Evolutionary conservation across 2,888 invertebrate species (phyloP), one percentile per base, ranked within the genome.

Genomic region (Coleophora flavipennella): DNA sequence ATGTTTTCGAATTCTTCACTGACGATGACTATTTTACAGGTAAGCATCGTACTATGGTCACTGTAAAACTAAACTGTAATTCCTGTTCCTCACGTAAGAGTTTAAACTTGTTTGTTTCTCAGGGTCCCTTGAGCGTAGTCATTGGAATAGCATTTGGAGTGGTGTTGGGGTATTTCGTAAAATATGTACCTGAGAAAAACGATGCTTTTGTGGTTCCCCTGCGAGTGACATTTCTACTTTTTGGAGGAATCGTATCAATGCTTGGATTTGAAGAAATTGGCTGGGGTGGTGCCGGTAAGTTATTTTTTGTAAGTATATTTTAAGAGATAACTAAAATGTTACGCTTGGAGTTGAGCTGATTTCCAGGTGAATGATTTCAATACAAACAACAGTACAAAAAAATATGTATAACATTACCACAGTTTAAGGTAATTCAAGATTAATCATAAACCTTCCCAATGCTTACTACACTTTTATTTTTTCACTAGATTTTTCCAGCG

Each of bases 191-290:
- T 0, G 91, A 92, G 61, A 88, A 88, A 51, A 88, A 89, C 37
- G 92, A 92, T 58, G 88, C 91, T 0, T 92, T 89, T 59, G 86
- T 90, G 51, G 89, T 91, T 29, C 92, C 91, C 0, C 55, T 92
- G 48, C 78, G 94, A 47, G 89, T 92, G 10, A 64, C 93, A 45
- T 79, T 94, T 73, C 75, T 95, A 38, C 85, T 94, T 44, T 86
- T 88, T 1, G 92, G 92, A 9, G 93, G 94, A 7, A 68, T 94
- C 46, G 77, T 93, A 40, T 89, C 92, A 0, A 90, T 94, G 36
- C 91, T 95, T 62, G 94, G 94, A 12, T 92, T 92, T 57, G 91
- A 92, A 48, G 75, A 86, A 36, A 81, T 93, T 42, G 91, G 89
- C 1, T 87, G 71, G 48, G 84, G 81, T 47, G 85, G 85, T 1